A percentile compares a stretch with the other conserved stretches of the same genome.
These are phyloP conservation scores for Oxyteleia sp. DNA, from an alignment of 2,888 invertebrate genomes.

Conservation along the genomic window DNA sequence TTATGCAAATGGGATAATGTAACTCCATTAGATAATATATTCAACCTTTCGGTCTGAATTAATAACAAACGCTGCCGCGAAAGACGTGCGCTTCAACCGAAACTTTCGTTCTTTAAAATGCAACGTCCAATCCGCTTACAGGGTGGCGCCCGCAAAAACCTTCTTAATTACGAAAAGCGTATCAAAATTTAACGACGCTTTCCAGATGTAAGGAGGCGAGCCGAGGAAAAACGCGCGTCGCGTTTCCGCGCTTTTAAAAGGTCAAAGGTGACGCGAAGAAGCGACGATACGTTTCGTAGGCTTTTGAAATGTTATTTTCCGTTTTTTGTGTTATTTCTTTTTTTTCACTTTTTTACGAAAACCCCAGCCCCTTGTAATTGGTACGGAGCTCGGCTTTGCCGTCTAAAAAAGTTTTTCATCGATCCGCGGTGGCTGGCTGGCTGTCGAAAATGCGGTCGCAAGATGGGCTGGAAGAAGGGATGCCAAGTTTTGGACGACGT, in stretches of 20 bases:
- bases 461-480: conserved; percentile 66
- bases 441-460: conserved; percentile 72
- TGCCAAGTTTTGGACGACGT: conserved; percentile 69
- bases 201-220: not conserved
- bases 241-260: not conserved
- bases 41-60: conserved; percentile 5
- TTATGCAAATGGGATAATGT: conserved; percentile 15
- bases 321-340: too few species aligned
- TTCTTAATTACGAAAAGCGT: not conserved
- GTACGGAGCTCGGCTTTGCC: conserved; percentile 47
- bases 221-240: not conserved
- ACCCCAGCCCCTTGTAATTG: conserved; percentile 31
- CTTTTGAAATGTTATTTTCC: not conserved
- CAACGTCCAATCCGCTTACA: not conserved
- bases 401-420: conserved; percentile 70
- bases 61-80: too few species aligned
- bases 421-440: conserved; percentile 65
- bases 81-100: too few species aligned
- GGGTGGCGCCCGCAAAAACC: not conserved
- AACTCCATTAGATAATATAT: conserved; percentile 17
- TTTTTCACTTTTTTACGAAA: conserved; percentile 27
- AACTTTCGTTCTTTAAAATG: not conserved
- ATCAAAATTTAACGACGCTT: not conserved
- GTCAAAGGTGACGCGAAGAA: not conserved
- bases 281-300: not conserved